Evolutionary conservation across 2,797 vertebrate genomes (phyloP).

Genomic region (Notolepis coatsorum): DNA sequence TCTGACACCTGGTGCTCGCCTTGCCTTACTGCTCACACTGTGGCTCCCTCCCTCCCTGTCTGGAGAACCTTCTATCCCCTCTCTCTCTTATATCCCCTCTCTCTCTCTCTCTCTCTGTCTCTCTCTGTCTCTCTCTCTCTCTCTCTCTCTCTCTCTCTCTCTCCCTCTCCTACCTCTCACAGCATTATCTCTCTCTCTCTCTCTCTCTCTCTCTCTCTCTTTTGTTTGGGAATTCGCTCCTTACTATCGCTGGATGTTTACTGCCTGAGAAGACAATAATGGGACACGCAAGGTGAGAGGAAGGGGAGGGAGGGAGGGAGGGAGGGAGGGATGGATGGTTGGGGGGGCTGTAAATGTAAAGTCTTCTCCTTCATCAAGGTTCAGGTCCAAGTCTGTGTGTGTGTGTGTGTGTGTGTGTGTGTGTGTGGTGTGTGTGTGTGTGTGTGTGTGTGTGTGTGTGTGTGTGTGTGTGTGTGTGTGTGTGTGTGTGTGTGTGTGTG

Average conservation of each 20-base stretch:
- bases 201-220: slow-evolving; percentile 41
- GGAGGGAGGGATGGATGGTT: background rate
- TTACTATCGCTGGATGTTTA: slow-evolving; percentile 75
- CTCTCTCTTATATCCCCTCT: too few relatives aligned
- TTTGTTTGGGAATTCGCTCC: slow-evolving; percentile 56
- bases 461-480: too few relatives aligned
- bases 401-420: background rate
- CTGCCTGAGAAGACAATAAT: slow-evolving; percentile 55
- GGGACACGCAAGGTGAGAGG: slow-evolving; percentile 72
- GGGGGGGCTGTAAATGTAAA: background rate
- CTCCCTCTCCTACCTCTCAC: slow-evolving; percentile 25
- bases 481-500: slow-evolving; percentile 32
- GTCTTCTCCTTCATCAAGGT: slow-evolving; percentile 13
- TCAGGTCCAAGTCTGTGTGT: background rate
- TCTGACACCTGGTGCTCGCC: slow-evolving; percentile 78
- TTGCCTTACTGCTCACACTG: slow-evolving; percentile 71
- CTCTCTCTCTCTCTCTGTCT: slow-evolving; percentile 41
- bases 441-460: too few relatives aligned
- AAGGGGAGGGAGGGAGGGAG: slow-evolving; percentile 14
- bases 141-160: slow-evolving; percentile 44
- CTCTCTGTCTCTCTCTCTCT: slow-evolving; percentile 15
- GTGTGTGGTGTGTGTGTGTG: background rate
- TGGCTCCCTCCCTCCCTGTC: slow-evolving; percentile 71
- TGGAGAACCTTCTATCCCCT: slow-evolving; percentile 56
- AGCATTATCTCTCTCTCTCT: slow-evolving; percentile 14